Base-by-base conservation (phyloP, 2,888 invertebrate genomes). In the Campaea margaritaria region DNA sequence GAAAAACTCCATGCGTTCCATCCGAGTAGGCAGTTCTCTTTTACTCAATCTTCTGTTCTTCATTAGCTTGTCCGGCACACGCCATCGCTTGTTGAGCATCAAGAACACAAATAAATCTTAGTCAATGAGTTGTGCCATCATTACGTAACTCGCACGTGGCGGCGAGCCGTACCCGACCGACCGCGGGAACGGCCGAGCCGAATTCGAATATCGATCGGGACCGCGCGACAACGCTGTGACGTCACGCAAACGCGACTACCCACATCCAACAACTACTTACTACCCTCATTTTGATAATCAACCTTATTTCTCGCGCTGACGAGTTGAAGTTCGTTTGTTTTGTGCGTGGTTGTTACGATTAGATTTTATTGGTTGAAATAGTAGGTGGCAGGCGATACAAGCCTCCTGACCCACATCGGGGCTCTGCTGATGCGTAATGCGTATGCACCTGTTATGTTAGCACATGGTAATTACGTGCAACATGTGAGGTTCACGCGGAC, bases 341-440 rank as follows among this genome's bases (percentile, higher is more conserved):
- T 27, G 43, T 39, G 0, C 12, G 48, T 51, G 48, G 47, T 27
- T 41, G 47, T 67, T 56, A 9, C 8, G 7, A 42, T 11, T 55
- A 46, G 58, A 58, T 71, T 78, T 53, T 53, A 47, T 42, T 57
- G 21, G 46, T 10, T n/a, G 34, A 49, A 58, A 65, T 69, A 70
- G 67, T 70, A 69, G 77, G 73, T 75, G 74, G 74, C 68, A 64
- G 69, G 69, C 67, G 73, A 66, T 70, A 71, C 72, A 76, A 80
- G 78, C 86, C 85, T 85, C 79, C 85, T 91, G 91, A 91, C 91
- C 90, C 86, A 91, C 76, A 90, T 91, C 75, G 78, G 70, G 68
- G 63, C 72, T 67, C 62, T 69, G 68, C 69, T 72, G 80, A 81
- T 86, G 86, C 85, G 86, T 89, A 85, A 77, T 85, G 88, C 86